Evolutionary conservation across 2,113 vertebrate genomes (phyloP).

Genomic region (Grallaria varia): DNA sequence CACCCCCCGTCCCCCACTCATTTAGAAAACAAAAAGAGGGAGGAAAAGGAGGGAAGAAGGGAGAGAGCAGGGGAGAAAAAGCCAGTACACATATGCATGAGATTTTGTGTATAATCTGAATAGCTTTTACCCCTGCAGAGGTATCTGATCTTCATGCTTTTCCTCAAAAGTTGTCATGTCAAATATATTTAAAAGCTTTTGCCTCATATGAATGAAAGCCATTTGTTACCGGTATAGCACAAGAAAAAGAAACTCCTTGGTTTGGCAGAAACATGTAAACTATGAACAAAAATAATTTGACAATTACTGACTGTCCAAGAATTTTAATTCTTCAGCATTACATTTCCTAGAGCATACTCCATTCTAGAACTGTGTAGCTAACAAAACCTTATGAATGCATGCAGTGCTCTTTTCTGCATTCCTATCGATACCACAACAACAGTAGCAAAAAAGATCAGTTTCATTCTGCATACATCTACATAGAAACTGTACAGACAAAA

Average conservation of each 20-base stretch:
- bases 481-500: not conserved
- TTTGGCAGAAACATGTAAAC: not conserved
- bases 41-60: not conserved
- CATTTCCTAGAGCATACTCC: not conserved
- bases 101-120: constrained; percentile 35
- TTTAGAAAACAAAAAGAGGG: not conserved
- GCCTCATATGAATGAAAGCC: constrained; percentile 32
- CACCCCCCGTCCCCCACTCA: too few relatives aligned
- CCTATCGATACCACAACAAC: not conserved
- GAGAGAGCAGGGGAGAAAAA: not conserved
- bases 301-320: not conserved
- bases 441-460: not conserved
- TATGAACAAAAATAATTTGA: not conserved
- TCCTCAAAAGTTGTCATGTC: constrained; percentile 55
- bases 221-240: constrained; percentile 42
- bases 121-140: constrained; percentile 16
- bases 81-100: not conserved
- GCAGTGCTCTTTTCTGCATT: not conserved
- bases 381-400: not conserved
- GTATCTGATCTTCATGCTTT: constrained; percentile 64
- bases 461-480: not conserved
- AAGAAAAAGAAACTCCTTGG: not conserved
- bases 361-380: not conserved
- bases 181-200: constrained; percentile 63
- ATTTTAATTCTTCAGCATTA: not conserved